These are phyloP conservation scores for Pyrocephalus nanus DNA, from an alignment of 2,797 vertebrate genomes.

Conservation along the genomic window DNA sequence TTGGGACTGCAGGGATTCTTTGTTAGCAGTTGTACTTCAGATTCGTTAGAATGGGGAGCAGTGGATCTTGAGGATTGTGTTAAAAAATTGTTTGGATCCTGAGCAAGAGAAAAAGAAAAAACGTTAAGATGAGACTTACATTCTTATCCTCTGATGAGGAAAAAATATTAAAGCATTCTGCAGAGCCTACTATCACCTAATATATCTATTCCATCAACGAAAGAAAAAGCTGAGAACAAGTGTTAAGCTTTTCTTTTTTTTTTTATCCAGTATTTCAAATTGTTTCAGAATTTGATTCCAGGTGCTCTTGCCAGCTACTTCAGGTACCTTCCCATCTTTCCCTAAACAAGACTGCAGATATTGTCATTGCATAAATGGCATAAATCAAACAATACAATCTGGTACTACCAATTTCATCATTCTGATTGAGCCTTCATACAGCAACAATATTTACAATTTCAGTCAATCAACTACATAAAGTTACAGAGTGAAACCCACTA, in stretches of 20 bases:
- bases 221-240: background rate
- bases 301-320: background rate
- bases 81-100: constrained; percentile 55
- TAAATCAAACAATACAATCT: background rate
- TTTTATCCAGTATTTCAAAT: background rate
- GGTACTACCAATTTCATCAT: background rate
- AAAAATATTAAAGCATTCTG: background rate
- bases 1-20: constrained; percentile 64
- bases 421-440: background rate
- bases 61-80: constrained; percentile 56
- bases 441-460: background rate
- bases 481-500: background rate
- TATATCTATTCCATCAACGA: background rate
- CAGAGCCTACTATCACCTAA: background rate
- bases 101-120: background rate
- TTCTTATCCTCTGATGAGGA: background rate
- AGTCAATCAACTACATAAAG: background rate
- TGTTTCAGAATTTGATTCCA: background rate
- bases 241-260: background rate
- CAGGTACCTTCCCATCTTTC: background rate
- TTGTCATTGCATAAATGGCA: background rate
- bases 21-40: background rate
- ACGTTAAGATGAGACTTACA: background rate
- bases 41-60: constrained; percentile 51
- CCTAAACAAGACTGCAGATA: background rate